phyloP scores from a whole-genome alignment of 2,113 vertebrate species.

The Psammodynastes pulverulentus region DNA sequence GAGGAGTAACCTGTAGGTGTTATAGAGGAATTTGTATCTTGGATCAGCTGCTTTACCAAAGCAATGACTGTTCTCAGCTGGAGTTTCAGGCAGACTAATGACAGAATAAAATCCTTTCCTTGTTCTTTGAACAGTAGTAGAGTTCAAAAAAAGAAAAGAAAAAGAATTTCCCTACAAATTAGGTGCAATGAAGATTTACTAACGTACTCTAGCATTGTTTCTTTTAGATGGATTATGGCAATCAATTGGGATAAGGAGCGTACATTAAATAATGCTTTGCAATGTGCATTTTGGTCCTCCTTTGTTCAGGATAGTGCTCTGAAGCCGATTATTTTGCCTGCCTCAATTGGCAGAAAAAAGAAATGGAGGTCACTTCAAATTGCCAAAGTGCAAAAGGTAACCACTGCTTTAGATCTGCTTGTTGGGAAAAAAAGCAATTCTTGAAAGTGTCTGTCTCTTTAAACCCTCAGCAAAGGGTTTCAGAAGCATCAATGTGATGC shows the following conservation, averaged over 20 bases:
- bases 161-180: not conserved
- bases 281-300: not conserved
- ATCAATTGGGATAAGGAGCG: not conserved
- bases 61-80: not conserved
- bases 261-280: rapidly evolving
- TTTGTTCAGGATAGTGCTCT: not conserved
- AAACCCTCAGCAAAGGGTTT: not conserved
- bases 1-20: not conserved
- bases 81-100: conserved; percentile 5
- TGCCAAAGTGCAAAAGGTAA: not conserved
- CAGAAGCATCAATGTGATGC: not conserved
- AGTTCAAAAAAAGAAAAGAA: not conserved
- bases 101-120: not conserved
- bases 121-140: not conserved
- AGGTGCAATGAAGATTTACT: not conserved
- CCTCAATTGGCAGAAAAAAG: not conserved
- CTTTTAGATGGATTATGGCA: not conserved
- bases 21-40: not conserved
- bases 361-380: not conserved
- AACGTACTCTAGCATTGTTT: not conserved
- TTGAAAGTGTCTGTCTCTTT: not conserved
- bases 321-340: not conserved
- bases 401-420: not conserved
- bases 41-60: not conserved
- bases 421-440: not conserved